These are phyloP conservation scores for Archocentrus centrarchus DNA, from an alignment of 2,113 vertebrate genomes.

Conservation along the genomic window DNA sequence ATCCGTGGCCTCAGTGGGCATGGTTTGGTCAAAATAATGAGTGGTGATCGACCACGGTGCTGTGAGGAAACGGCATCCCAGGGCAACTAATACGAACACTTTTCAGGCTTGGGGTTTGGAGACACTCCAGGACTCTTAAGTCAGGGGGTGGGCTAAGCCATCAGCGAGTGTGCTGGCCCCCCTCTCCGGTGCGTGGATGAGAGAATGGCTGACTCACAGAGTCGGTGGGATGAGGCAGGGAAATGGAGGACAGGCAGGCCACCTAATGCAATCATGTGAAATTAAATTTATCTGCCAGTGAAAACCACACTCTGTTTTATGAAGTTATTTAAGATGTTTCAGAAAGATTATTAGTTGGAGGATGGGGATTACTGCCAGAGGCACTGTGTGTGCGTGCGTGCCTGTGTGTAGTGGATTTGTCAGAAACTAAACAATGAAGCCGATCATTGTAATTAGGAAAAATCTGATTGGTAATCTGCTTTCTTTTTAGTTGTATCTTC, in stretches of 20 bases:
- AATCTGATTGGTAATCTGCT: neutral
- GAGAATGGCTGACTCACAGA: slow-evolving; percentile 76
- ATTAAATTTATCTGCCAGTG: slow-evolving; percentile 64
- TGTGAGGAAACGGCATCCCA: slow-evolving; percentile 58
- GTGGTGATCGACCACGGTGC: slow-evolving; percentile 39
- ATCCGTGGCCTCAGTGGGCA: slow-evolving; percentile 45
- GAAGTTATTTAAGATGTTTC: slow-evolving; percentile 48
- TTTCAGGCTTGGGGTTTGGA: slow-evolving; percentile 57
- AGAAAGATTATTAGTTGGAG: slow-evolving; percentile 37
- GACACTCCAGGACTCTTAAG: slow-evolving; percentile 51
- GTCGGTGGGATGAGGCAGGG: slow-evolving; percentile 62
- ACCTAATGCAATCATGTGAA: slow-evolving; percentile 71
- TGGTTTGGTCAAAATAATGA: slow-evolving; percentile 40
- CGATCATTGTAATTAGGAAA: neutral
- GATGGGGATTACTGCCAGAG: slow-evolving; percentile 38
- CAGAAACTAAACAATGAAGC: slow-evolving; percentile 21
- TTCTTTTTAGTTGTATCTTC: neutral
- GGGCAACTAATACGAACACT: slow-evolving; percentile 57
- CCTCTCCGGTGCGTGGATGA: slow-evolving; percentile 42
- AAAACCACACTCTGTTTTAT: slow-evolving; percentile 48
- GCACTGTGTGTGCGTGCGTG: neutral
- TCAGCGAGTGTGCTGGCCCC: neutral
- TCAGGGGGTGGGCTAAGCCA: slow-evolving; percentile 61
- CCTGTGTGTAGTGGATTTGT: slow-evolving; percentile 18
- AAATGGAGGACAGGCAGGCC: slow-evolving; percentile 62